A percentile compares a stretch with the other conserved stretches of the same genome.
These are phyloP conservation scores for Dynastes tityus DNA, from an alignment of 2,888 invertebrate genomes.

Conservation along the genomic window DNA sequence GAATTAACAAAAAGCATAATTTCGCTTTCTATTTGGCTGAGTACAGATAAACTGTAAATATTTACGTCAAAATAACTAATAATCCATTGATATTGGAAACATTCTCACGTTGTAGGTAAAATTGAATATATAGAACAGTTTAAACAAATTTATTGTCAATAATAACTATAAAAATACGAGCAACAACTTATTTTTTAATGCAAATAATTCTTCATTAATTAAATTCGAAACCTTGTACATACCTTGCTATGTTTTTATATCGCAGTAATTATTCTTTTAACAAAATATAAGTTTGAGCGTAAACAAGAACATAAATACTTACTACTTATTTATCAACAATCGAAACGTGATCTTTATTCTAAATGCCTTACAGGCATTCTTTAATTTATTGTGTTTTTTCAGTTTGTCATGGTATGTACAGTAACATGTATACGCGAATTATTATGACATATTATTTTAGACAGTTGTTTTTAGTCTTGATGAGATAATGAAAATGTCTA, in stretches of 20 bases:
- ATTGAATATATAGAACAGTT: too few relatives aligned
- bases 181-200: constrained; percentile 10
- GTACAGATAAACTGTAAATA: too few relatives aligned
- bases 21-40: too few relatives aligned
- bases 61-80: too few relatives aligned
- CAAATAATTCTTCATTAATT: constrained; percentile 7
- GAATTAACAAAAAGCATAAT: too few relatives aligned
- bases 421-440: background rate
- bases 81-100: background rate
- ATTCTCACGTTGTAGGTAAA: too few relatives aligned
- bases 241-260: constrained; percentile 10
- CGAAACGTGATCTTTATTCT: background rate
- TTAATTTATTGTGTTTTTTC: constrained; percentile 20
- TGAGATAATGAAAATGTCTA: background rate
- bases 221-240: constrained; percentile 17
- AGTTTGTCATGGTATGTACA: background rate
- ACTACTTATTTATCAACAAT: constrained; percentile 7
- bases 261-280: constrained; percentile 17
- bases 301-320: constrained; percentile 17
- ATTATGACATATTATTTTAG: background rate
- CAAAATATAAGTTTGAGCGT: constrained; percentile 1
- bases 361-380: constrained; percentile 7
- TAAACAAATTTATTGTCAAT: background rate
- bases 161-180: background rate
- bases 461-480: background rate